Percentiles rank a stretch among this genome's conserved stretches.
These are phyloP conservation scores for Perca schrenkii DNA, from an alignment of 2,113 vertebrate genomes.

Conservation along the genomic window DNA sequence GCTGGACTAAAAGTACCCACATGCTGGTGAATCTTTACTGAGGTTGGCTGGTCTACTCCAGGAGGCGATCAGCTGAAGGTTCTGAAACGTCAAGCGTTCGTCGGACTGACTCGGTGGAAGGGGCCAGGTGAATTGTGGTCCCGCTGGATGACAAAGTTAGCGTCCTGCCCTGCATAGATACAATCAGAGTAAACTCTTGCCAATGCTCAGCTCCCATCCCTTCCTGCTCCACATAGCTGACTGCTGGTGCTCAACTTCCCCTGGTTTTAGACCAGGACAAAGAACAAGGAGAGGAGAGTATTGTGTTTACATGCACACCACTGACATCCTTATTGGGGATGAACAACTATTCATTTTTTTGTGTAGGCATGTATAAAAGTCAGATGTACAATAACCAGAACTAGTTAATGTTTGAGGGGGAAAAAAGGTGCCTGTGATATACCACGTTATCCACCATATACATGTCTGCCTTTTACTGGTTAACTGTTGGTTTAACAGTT, in stretches of 20 bases:
- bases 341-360: conserved; percentile 15
- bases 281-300: conserved; percentile 59
- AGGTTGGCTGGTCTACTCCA: conserved; percentile 31
- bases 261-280: conserved; percentile 66
- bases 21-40: background rate
- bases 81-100: background rate
- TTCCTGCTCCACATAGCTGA: conserved; percentile 56
- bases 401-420: conserved; percentile 9
- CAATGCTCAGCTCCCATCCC: conserved; percentile 35
- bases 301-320: conserved; percentile 66
- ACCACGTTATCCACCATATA: conserved; percentile 9
- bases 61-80: background rate
- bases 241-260: conserved; percentile 64
- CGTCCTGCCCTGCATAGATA: conserved; percentile 14
- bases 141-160: conserved; percentile 36
- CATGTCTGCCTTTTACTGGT: conserved; percentile 27
- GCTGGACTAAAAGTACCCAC: background rate
- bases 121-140: conserved; percentile 13
- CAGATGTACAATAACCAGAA: conserved; percentile 31
- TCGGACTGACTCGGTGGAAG: conserved; percentile 26
- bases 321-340: conserved; percentile 38
- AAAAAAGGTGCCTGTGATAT: conserved; percentile 14
- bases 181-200: conserved; percentile 20
- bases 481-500: conserved; percentile 20
- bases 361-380: conserved; percentile 32